Percentiles rank a stretch among this genome's conserved stretches.
Conservation (phyloP, 92 coral and sea anemone genomes). For the Virgularia gustaviana region DNA sequence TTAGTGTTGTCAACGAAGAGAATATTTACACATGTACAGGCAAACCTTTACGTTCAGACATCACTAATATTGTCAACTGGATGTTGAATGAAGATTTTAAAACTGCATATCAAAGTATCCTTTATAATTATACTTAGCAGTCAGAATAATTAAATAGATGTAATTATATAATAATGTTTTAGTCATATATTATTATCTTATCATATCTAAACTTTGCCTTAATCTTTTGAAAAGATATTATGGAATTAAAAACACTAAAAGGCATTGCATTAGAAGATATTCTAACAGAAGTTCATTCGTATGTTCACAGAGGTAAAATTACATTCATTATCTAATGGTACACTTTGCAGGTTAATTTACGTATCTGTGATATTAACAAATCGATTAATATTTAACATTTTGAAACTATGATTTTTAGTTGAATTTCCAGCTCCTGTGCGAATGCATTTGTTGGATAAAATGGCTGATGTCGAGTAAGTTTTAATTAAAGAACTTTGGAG, state of each 20-base stretch:
- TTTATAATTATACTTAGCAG: background rate
- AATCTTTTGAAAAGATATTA: constrained; percentile 58
- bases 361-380: background rate
- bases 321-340: background rate
- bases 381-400: background rate
- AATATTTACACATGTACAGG: constrained; percentile 94
- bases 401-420: constrained; percentile 41
- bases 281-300: constrained; percentile 82
- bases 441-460: constrained; percentile 81
- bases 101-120: constrained; percentile 88
- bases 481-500: too few relatives aligned
- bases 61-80: constrained; percentile 89
- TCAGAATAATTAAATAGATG: background rate
- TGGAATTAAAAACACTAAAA: constrained; percentile 86
- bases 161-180: background rate
- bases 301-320: constrained; percentile 85
- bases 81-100: constrained; percentile 88
- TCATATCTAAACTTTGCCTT: too few relatives aligned
- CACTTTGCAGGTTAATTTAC: background rate
- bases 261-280: constrained; percentile 92
- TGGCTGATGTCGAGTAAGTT: constrained; percentile 98
- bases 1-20: constrained; percentile 76
- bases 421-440: constrained; percentile 76
- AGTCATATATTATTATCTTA: too few relatives aligned
- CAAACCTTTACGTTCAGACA: constrained; percentile 80